Percentiles rank a stretch among this genome's conserved stretches.
These are phyloP conservation scores for Meteorus colon DNA, from an alignment of 2,888 invertebrate species.

Conservation along the genomic window DNA sequence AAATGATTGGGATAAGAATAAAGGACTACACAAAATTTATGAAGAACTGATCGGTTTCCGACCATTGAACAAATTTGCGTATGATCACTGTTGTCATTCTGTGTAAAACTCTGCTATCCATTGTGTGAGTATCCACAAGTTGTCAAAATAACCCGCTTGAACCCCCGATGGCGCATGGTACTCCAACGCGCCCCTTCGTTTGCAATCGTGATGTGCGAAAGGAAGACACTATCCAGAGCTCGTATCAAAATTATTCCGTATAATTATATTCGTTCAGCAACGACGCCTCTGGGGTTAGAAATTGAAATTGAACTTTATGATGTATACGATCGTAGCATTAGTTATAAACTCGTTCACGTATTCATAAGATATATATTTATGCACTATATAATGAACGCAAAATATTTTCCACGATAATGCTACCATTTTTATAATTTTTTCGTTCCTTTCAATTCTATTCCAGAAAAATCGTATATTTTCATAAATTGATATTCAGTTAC, in stretches of 20 bases:
- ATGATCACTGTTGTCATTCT: too few relatives aligned
- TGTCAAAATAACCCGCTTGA: conserved; percentile 8
- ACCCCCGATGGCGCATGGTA: conserved; percentile 27
- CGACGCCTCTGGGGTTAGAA: conserved; percentile 72
- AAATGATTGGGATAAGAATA: too few relatives aligned
- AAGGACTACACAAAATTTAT: too few relatives aligned
- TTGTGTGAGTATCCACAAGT: background rate
- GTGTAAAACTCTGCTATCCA: too few relatives aligned
- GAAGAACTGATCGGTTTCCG: too few relatives aligned
- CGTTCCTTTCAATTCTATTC: too few relatives aligned
- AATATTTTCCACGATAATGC: too few relatives aligned
- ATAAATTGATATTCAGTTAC: too few relatives aligned
- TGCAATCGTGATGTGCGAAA: conserved; percentile 39
- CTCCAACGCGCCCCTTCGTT: conserved; percentile 42
- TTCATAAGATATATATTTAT: conserved; percentile 30
- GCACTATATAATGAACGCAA: conserved; percentile 17
- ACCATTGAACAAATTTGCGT: too few relatives aligned
- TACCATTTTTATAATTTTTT: too few relatives aligned
- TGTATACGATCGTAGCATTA: conserved; percentile 60
- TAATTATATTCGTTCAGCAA: conserved; percentile 74
- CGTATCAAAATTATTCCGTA: conserved; percentile 72
- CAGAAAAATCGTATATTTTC: too few relatives aligned
- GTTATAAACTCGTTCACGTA: conserved; percentile 15
- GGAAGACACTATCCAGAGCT: conserved; percentile 42
- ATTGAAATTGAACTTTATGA: conserved; percentile 72